These are phyloP conservation scores for Lineus longissimus DNA, from an alignment of 1,140 invertebrate species.

Conservation along the genomic window DNA sequence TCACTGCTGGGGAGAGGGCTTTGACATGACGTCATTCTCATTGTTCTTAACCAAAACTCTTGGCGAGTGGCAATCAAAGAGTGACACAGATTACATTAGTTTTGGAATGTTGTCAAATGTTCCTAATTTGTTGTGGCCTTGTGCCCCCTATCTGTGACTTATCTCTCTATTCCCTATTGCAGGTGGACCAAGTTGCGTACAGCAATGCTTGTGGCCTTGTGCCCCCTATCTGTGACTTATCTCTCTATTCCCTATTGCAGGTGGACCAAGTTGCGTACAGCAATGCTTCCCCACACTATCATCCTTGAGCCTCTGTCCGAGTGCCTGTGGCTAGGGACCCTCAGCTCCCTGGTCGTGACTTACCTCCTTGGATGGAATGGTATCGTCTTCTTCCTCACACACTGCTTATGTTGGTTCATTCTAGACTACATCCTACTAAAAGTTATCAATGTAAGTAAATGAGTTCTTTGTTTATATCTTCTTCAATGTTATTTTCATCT, in stretches of 20 bases:
- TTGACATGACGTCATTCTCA: too few species aligned
- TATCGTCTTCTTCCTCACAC: slow-evolving; percentile 85
- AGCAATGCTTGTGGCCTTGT: too few species aligned
- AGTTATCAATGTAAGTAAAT: slow-evolving; percentile 70
- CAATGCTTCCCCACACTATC: slow-evolving; percentile 89
- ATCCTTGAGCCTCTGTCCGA: slow-evolving; percentile 94
- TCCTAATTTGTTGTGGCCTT: too few species aligned
- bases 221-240: too few species aligned
- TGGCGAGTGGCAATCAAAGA: too few species aligned
- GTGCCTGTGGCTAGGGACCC: slow-evolving; percentile 82
- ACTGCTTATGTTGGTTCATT: slow-evolving; percentile 91
- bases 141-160: too few species aligned
- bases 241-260: slow-evolving; percentile 58
- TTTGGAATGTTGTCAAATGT: too few species aligned
- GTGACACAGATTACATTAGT: too few species aligned
- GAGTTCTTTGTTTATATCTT: not conserved
- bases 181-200: slow-evolving; percentile 93
- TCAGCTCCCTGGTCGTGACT: slow-evolving; percentile 71
- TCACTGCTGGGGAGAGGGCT: too few species aligned
- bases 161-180: slow-evolving; percentile 36
- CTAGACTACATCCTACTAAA: slow-evolving; percentile 89
- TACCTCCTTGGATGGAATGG: slow-evolving; percentile 83
- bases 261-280: slow-evolving; percentile 91
- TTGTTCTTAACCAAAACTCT: too few species aligned
- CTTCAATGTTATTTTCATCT: not conserved